Evolutionary conservation across 2,113 vertebrate species (phyloP).

Genomic region (Osmerus eperlanus): DNA sequence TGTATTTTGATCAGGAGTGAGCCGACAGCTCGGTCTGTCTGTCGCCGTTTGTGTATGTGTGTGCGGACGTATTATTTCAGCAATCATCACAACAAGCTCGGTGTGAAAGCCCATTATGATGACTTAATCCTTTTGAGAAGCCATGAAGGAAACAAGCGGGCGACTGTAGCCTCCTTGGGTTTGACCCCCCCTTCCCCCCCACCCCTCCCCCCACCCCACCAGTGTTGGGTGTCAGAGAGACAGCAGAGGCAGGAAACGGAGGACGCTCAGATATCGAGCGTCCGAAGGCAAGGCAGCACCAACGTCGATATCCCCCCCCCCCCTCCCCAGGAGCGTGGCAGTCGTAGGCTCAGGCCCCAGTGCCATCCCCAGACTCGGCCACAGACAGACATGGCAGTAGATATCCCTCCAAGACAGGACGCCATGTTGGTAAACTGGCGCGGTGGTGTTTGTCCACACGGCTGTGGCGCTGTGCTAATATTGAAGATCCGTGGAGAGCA

Average conservation of each 20-base stretch:
- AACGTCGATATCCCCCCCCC: conserved; percentile 54
- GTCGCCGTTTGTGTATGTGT: background rate
- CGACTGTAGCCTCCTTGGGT: background rate
- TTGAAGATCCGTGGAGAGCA: conserved; percentile 16
- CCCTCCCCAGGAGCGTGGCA: too few species aligned
- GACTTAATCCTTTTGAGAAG: conserved; percentile 7
- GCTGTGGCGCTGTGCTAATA: conserved; percentile 30
- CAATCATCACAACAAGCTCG: conserved; percentile 4
- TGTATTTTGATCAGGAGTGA: too few species aligned
- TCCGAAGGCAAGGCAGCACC: conserved; percentile 52
- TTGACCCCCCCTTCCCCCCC: background rate
- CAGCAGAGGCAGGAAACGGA: conserved; percentile 58
- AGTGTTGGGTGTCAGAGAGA: conserved; percentile 47
- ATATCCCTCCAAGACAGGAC: conserved; percentile 28
- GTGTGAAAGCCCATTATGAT: conserved; percentile 15
- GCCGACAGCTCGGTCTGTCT: background rate
- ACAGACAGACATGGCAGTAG: conserved; percentile 11
- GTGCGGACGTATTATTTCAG: background rate
- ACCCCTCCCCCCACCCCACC: conserved; percentile 1
- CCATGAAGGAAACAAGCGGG: background rate
- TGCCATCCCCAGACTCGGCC: conserved; percentile 14
- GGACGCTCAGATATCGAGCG: conserved; percentile 56
- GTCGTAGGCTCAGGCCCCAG: too few species aligned
- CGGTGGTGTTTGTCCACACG: conserved; percentile 43
- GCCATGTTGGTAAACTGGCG: conserved; percentile 43